Conservation (phyloP, 2,888 invertebrate genomes). For the Zonitis immaculata region DNA sequence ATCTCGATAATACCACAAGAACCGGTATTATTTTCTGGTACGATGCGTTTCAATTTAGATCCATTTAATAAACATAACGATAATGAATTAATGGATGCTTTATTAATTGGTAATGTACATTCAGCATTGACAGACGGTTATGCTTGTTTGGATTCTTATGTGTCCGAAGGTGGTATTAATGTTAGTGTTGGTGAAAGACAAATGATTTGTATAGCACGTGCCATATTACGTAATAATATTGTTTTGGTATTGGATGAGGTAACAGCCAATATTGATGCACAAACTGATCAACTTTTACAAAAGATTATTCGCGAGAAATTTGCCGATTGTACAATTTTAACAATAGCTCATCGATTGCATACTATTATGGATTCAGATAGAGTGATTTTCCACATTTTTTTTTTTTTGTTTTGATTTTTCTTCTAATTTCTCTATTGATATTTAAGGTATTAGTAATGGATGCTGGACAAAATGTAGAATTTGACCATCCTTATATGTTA, state of each 20-base stretch:
- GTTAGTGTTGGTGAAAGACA: slow-evolving; percentile 80
- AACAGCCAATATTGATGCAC: slow-evolving; percentile 57
- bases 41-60: slow-evolving; percentile 62
- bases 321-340: slow-evolving; percentile 54
- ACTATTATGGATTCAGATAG: slow-evolving; percentile 60
- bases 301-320: slow-evolving; percentile 54
- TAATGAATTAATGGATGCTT: slow-evolving; percentile 36
- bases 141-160: slow-evolving; percentile 54
- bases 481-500: slow-evolving; percentile 64
- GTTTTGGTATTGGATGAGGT: slow-evolving; percentile 64
- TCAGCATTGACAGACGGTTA: slow-evolving; percentile 42
- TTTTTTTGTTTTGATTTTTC: background rate
- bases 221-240: slow-evolving; percentile 67
- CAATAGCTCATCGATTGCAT: slow-evolving; percentile 64
- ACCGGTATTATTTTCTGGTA: slow-evolving; percentile 63
- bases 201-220: slow-evolving; percentile 73
- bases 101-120: slow-evolving; percentile 50
- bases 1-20: slow-evolving; percentile 65
- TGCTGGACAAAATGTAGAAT: slow-evolving; percentile 68
- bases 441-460: slow-evolving; percentile 69
- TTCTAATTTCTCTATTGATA: background rate
- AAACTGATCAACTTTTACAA: slow-evolving; percentile 56
- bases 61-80: slow-evolving; percentile 54
- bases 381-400: slow-evolving; percentile 30
- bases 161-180: slow-evolving; percentile 69